Percentiles rank a stretch among this genome's conserved stretches.
These are phyloP conservation scores for Drosophila emarginata DNA, from an alignment of 2,888 invertebrate species.

Conservation along the genomic window DNA sequence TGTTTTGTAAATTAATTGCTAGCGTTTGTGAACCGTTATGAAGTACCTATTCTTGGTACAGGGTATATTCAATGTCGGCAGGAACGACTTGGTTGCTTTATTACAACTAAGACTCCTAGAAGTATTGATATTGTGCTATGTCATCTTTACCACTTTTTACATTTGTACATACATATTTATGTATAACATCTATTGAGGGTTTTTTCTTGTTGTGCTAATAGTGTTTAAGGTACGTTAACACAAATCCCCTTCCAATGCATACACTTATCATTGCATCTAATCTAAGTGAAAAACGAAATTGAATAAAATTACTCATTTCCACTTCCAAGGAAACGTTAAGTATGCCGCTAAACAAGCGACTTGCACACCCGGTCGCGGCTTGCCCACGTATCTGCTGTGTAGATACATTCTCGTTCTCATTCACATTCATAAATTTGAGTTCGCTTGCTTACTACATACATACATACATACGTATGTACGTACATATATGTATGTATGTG, in stretches of 20 bases:
- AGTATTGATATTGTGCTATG: slow-evolving; percentile 38
- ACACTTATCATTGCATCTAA: slow-evolving; percentile 66
- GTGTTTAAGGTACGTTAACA: slow-evolving; percentile 16
- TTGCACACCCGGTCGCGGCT: slow-evolving; percentile 50
- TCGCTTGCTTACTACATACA: slow-evolving; percentile 41
- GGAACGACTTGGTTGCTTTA: too few species aligned
- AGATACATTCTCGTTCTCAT: slow-evolving; percentile 45
- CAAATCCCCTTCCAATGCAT: slow-evolving; percentile 7
- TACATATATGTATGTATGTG: slow-evolving; percentile 16
- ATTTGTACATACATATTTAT: background rate
- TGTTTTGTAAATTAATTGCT: too few species aligned
- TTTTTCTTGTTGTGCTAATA: slow-evolving; percentile 13
- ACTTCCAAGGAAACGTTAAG: slow-evolving; percentile 74
- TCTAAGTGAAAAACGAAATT: slow-evolving; percentile 69
- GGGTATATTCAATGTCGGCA: too few species aligned
- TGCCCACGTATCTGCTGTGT: slow-evolving; percentile 63
- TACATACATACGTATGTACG: too few species aligned
- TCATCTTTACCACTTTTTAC: slow-evolving; percentile 46
- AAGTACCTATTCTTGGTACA: too few species aligned
- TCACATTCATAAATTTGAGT: slow-evolving; percentile 79
- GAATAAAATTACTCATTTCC: slow-evolving; percentile 77
- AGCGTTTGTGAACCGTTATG: too few species aligned
- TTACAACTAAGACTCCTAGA: background rate
- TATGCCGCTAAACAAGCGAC: slow-evolving; percentile 56
- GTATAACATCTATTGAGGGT: background rate